Percentiles rank a stretch among this genome's conserved stretches.
Conservation (phyloP, 2,888 invertebrate species). For the Trimorus sp. region DNA sequence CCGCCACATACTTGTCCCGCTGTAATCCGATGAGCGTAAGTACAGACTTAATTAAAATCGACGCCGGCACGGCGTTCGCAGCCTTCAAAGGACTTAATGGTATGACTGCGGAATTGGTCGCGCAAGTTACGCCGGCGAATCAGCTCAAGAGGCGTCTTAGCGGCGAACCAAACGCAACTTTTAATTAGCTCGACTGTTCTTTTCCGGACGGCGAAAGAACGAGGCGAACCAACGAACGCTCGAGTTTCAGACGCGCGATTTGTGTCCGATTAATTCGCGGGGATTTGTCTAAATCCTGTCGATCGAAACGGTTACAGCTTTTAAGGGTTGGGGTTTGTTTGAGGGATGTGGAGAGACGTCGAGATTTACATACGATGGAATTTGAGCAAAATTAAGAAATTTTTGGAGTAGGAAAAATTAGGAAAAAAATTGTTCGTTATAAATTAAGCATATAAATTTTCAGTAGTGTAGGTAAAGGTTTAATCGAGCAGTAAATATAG, state of each 20-base stretch:
- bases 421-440: too few species aligned
- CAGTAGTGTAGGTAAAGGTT: too few species aligned
- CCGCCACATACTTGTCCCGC: conserved; percentile 47
- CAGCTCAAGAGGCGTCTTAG: conserved; percentile 55
- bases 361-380: too few species aligned
- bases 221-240: conserved; percentile 36
- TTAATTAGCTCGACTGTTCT: conserved; percentile 61
- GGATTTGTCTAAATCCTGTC: conserved; percentile 44
- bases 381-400: too few species aligned
- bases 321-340: too few species aligned
- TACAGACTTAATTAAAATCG: conserved; percentile 56
- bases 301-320: too few species aligned
- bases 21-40: conserved; percentile 51
- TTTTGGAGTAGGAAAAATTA: too few species aligned
- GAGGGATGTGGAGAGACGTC: too few species aligned
- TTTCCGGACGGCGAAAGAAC: conserved; percentile 31
- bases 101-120: conserved; percentile 44
- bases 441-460: too few species aligned
- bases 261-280: conserved; percentile 59
- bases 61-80: conserved; percentile 33
- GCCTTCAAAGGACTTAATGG: conserved; percentile 57
- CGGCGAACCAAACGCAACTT: conserved; percentile 58
- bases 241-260: conserved; percentile 54
- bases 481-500: too few species aligned
- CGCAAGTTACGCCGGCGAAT: conserved; percentile 54